Percentiles rank a stretch among this genome's conserved stretches.
These are phyloP conservation scores for Clupea harengus DNA, from an alignment of 2,113 vertebrate genomes.

Conservation along the genomic window DNA sequence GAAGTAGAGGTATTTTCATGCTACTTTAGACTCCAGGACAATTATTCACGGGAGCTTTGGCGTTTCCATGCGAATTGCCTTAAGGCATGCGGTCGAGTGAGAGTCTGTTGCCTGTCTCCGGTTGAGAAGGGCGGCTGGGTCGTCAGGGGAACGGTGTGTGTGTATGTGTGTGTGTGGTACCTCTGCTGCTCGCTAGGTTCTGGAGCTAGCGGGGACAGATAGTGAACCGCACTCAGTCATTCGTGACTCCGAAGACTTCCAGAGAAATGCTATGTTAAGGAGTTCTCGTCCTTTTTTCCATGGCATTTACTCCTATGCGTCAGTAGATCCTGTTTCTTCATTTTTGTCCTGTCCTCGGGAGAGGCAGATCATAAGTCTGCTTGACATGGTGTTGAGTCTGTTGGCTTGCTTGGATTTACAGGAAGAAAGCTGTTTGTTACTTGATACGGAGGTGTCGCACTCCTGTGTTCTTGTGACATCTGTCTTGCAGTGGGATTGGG, in stretches of 20 bases:
- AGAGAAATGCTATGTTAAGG: neutral
- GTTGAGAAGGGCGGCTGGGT: neutral
- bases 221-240: too few relatives aligned
- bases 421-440: constrained; percentile 5
- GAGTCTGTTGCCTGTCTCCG: constrained; percentile 7
- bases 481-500: neutral
- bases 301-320: neutral
- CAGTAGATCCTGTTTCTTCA: neutral
- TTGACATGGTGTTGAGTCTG: constrained; percentile 6
- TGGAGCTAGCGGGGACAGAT: too few relatives aligned
- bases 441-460: neutral
- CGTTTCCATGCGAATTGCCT: constrained; percentile 31
- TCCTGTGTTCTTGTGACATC: neutral
- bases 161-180: neutral
- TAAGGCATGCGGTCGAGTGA: constrained; percentile 20
- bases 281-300: neutral
- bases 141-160: neutral
- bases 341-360: neutral
- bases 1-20: constrained; percentile 50
- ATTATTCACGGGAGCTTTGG: constrained; percentile 48
- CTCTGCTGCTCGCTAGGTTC: too few relatives aligned
- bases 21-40: constrained; percentile 45
- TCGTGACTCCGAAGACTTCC: neutral
- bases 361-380: neutral
- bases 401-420: neutral